Conservation (phyloP, 1,140 invertebrate species). For the Coelopa frigida region DNA sequence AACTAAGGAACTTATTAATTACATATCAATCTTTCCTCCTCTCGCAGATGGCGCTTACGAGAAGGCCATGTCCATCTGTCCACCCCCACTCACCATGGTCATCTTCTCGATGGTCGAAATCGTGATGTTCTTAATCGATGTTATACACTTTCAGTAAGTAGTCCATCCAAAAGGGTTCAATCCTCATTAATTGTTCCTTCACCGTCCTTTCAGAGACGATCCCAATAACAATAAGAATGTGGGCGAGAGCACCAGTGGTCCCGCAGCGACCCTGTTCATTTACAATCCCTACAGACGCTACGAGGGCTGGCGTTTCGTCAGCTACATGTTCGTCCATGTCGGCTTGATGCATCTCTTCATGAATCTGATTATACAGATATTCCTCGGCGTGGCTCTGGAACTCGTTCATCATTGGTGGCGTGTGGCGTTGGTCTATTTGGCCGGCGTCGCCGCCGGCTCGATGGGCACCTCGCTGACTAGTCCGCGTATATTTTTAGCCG, state of each 20-base stretch:
- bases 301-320: conserved; percentile 87
- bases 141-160: conserved; percentile 45
- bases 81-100: conserved; percentile 81
- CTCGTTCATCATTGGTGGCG: conserved; percentile 94
- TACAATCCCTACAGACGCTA: conserved; percentile 83
- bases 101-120: conserved; percentile 66
- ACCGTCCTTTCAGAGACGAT: conserved; percentile 30
- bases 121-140: conserved; percentile 60
- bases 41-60: conserved; percentile 68
- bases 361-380: conserved; percentile 85
- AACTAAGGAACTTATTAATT: conserved; percentile 17
- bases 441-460: conserved; percentile 79
- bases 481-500: conserved; percentile 78
- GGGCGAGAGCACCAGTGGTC: conserved; percentile 54
- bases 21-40: conserved; percentile 30
- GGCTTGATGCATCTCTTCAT: conserved; percentile 82
- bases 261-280: conserved; percentile 70
- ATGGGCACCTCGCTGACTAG: conserved; percentile 85
- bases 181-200: conserved; percentile 7
- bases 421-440: conserved; percentile 70
- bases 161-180: neutral
- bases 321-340: conserved; percentile 96
- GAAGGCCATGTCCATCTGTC: conserved; percentile 78
- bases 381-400: conserved; percentile 87
- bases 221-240: conserved; percentile 36